A percentile compares a stretch with the other conserved stretches of the same genome.
Conservation (phyloP, 2,888 invertebrate genomes). For the Phortica okadai region DNA sequence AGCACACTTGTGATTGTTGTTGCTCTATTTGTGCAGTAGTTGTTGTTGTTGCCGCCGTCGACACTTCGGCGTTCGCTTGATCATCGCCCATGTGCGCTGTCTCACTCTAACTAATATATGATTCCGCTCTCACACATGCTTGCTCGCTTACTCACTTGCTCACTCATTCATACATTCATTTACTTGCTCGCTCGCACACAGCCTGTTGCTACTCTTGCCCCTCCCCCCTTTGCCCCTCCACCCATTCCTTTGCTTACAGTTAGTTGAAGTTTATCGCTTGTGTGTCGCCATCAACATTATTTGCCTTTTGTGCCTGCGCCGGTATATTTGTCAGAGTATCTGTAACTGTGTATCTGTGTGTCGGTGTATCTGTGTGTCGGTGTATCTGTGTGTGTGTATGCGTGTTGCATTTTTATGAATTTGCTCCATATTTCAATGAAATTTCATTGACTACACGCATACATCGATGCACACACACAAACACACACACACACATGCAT, state of each 20-base stretch:
- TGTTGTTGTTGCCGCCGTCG: conserved; percentile 17
- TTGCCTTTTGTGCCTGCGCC: neutral
- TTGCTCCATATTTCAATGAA: conserved; percentile 68
- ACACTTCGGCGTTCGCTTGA: conserved; percentile 9
- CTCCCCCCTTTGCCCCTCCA: neutral
- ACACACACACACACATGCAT: conserved; percentile 10
- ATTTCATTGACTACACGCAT: conserved; percentile 59
- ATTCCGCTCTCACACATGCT: neutral
- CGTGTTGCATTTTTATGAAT: conserved; percentile 66
- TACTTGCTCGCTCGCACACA: neutral
- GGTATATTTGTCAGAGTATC: neutral
- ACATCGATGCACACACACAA: conserved; percentile 12
- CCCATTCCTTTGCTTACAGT: neutral
- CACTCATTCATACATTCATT: neutral
- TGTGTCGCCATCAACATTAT: conserved; percentile 9
- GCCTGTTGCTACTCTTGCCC: neutral
- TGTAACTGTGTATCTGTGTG: no score
- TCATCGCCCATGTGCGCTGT: conserved; percentile 4
- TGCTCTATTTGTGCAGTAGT: conserved; percentile 23
- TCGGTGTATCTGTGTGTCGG: neutral
- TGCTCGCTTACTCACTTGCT: neutral
- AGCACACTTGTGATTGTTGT: neutral
- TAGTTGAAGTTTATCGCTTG: conserved; percentile 8
- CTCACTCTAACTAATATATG: neutral
- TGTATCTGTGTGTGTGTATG: conserved; percentile 34